Conservation (phyloP, 2,113 vertebrate genomes). For the Serinus canaria region DNA sequence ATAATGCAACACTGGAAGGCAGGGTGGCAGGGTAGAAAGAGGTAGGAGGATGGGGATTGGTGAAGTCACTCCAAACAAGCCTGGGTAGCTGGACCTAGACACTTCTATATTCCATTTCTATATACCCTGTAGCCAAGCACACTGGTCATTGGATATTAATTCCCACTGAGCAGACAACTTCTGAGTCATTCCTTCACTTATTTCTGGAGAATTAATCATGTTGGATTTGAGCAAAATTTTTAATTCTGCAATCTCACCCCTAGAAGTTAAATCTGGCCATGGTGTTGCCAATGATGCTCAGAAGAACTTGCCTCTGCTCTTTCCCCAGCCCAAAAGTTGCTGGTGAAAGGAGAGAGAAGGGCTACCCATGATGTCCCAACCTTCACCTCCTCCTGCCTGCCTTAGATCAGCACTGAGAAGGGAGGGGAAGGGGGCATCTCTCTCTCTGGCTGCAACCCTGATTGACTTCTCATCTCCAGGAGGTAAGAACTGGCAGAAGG, state of each 20-base stretch:
- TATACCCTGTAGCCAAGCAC: neutral
- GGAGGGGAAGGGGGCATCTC: neutral
- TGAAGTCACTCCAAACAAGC: neutral
- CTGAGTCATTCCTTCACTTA: neutral
- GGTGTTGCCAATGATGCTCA: fast-evolving
- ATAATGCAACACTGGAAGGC: neutral
- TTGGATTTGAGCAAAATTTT: neutral
- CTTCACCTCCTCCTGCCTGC: neutral
- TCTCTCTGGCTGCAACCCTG: neutral
- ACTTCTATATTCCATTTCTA: neutral
- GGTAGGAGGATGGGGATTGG: neutral
- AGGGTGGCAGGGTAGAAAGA: neutral
- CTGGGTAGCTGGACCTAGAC: neutral
- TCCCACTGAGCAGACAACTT: neutral
- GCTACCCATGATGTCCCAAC: neutral
- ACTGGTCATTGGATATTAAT: neutral
- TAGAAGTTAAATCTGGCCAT: neutral
- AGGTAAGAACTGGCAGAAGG: neutral
- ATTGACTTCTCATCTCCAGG: neutral
- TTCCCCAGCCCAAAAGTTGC: neutral
- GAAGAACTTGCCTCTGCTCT: neutral
- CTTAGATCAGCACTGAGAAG: neutral
- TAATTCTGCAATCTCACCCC: neutral
- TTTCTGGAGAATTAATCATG: neutral
- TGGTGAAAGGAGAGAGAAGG: neutral